Conservation (phyloP, 1,140 invertebrate genomes). For the Centruroides sculpturatus region DNA sequence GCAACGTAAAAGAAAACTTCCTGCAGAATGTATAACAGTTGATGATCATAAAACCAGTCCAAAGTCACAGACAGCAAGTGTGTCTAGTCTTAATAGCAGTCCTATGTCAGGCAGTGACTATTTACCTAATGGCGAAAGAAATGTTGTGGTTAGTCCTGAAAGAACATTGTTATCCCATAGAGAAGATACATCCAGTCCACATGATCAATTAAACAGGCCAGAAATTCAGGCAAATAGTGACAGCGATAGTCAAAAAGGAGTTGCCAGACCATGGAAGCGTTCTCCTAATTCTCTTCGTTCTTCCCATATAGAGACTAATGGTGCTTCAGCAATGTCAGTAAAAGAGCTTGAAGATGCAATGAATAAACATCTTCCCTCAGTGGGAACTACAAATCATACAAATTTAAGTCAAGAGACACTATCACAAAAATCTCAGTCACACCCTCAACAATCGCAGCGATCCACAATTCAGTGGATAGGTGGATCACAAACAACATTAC, state of each 20-base stretch:
- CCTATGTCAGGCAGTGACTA: neutral
- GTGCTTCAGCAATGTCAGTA: conserved; percentile 8
- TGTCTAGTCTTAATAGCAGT: conserved; percentile 8
- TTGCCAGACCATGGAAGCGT: conserved; percentile 14
- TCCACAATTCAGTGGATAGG: conserved; percentile 92
- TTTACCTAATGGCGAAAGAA: neutral
- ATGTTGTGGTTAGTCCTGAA: conserved; percentile 2
- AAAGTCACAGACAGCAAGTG: neutral
- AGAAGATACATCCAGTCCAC: no score
- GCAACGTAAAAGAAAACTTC: no score
- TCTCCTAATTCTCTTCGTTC: conserved; percentile 1
- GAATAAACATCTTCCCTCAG: conserved; percentile 74
- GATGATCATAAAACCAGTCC: conserved; percentile 3
- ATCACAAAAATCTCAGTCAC: neutral
- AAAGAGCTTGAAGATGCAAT: conserved; percentile 80
- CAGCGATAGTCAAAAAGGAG: conserved; percentile 1
- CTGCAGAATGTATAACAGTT: no score
- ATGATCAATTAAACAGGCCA: neutral
- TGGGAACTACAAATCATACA: neutral
- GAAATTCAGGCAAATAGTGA: neutral
- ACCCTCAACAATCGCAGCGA: conserved; percentile 28
- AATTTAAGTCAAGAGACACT: neutral
- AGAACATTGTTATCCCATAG: neutral
- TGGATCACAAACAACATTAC: conserved; percentile 25
- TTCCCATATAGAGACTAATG: neutral